Evolutionary conservation across 2,113 vertebrate species (phyloP), one percentile per base, ranked within the genome.

Genomic region (Physeter macrocephalus): DNA sequence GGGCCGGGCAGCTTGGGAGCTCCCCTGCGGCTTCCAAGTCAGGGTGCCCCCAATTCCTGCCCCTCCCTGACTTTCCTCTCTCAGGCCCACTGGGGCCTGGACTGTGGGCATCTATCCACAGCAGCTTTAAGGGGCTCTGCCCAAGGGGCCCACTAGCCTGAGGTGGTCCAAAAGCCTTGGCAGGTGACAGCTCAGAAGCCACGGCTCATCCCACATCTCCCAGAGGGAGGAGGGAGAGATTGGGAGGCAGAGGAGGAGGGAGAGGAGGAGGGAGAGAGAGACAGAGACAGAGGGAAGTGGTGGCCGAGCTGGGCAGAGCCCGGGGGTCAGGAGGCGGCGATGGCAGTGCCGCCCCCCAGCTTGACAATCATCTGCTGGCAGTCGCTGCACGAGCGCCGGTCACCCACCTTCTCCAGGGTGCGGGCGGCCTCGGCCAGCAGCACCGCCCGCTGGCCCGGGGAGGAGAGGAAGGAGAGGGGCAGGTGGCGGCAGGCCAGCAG

Each of bases 321-420:
- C 4, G 0, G 36, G 1, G 61, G 3, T 98, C 98, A 99, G 97
- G 99, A 99, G 93, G 99, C 99, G 0, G 99, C 99, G 0, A 99
- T 99, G 97, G 99, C 99, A 0, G 99, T 99, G 96, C 99, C 99
- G 0, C 99, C 99, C 0, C 99, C 99, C 96, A 99, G 99, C 88
- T 99, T 99, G 97, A 99, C 99, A 7, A 99, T 99, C 98, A 99
- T 99, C 98, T 99, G 99, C 97, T 99, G 99, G 97, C 99, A 99
- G 99, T 99, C 99, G 0, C 98, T 99, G 98, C 99, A 99, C 2
- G 99, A 99, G 34, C 99, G 99, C 0, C 99, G 99, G 98, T 99
- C 99, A 10, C 99, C 99, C 87, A 99, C 99, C 8, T 99, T 99
- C 99, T 99, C 99, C 98, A 99, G 98, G 10, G 99, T 99, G 95